A percentile compares a stretch with the other conserved stretches of the same genome.
phyloP scores from a whole-genome alignment of 2,888 invertebrate genomes.

The Hydroisotoma schaefferi region DNA sequence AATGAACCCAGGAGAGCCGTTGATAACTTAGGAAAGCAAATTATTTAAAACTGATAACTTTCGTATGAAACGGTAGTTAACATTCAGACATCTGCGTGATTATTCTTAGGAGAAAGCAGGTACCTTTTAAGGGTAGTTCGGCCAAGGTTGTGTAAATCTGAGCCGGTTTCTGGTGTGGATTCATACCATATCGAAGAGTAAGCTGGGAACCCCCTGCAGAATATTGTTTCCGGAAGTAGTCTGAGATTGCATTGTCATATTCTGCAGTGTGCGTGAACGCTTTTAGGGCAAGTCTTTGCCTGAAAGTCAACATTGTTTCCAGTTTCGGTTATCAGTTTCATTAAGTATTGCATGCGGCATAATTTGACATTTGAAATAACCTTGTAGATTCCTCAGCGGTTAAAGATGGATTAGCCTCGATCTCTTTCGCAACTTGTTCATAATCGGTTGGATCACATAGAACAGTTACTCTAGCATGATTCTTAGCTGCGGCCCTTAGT shows the following conservation, averaged over 20 bases:
- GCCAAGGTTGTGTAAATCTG: constrained; percentile 78
- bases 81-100: neutral
- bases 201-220: constrained; percentile 73
- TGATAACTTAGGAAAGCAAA: constrained; percentile 62
- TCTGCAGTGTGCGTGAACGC: constrained; percentile 95
- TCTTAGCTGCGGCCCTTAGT: constrained; percentile 93
- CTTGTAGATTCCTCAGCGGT: constrained; percentile 68
- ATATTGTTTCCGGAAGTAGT: constrained; percentile 91
- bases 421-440: constrained; percentile 66
- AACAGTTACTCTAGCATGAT: constrained; percentile 89
- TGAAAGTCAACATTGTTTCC: constrained; percentile 52
- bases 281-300: constrained; percentile 77
- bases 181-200: constrained; percentile 89
- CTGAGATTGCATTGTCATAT: constrained; percentile 90
- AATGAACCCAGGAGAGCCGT: constrained; percentile 95
- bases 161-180: constrained; percentile 96
- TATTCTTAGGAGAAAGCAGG: neutral
- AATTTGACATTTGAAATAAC: constrained; percentile 53
- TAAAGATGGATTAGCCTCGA: constrained; percentile 57
- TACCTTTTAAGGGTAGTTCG: constrained; percentile 72
- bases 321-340: constrained; percentile 1
- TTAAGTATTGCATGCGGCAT: no score
- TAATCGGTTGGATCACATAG: constrained; percentile 91
- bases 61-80: neutral
- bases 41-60: neutral